phyloP scores from a whole-genome alignment of 2,113 vertebrate genomes.

The Pundamilia nyererei region DNA sequence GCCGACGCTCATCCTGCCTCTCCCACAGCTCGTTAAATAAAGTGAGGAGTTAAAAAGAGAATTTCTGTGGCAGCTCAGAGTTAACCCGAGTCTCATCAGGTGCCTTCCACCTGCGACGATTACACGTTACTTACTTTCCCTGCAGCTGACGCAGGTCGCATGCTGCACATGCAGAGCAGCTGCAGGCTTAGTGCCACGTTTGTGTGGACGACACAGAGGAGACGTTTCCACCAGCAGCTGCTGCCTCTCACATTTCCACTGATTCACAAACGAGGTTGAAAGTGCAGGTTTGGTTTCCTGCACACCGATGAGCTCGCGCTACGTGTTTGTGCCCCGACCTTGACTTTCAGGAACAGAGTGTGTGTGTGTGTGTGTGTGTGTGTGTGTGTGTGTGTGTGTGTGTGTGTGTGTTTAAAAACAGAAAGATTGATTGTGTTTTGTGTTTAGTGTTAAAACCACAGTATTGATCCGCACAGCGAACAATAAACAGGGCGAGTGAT shows the following conservation, averaged over 20 bases:
- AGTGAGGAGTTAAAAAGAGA: background rate
- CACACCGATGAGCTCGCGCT: background rate
- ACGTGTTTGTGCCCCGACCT: background rate
- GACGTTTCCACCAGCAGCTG: background rate
- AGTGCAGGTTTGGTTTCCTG: background rate
- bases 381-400: background rate
- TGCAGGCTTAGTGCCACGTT: rapidly evolving
- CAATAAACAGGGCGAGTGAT: background rate
- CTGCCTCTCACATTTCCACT: background rate
- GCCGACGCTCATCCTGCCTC: background rate
- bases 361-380: background rate
- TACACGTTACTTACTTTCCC: background rate
- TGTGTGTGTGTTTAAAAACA: background rate
- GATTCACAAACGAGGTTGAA: background rate
- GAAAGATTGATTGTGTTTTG: conserved; percentile 15
- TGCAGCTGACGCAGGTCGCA: background rate
- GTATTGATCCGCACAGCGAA: conserved; percentile 7
- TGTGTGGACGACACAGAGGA: background rate
- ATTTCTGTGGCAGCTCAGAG: background rate
- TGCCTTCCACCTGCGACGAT: background rate
- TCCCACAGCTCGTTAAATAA: background rate
- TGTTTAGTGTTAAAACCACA: conserved; percentile 16
- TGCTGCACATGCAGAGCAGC: background rate
- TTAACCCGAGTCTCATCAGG: background rate
- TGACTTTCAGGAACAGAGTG: rapidly evolving